phyloP scores from a whole-genome alignment of 2,797 vertebrate species.

The Taenioides sp. region DNA sequence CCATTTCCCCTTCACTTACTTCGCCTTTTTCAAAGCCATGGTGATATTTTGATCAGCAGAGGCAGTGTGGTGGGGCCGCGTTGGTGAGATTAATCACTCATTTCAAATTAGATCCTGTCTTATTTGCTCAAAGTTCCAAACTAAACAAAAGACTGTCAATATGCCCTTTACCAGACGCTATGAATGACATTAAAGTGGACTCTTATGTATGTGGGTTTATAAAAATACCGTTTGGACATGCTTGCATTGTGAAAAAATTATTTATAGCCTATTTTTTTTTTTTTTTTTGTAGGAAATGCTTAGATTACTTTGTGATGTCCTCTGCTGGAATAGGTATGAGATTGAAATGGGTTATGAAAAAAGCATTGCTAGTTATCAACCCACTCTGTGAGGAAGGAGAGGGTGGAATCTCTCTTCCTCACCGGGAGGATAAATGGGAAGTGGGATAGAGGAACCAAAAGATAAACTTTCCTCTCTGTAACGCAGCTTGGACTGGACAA shows the following conservation, averaged over 20 bases:
- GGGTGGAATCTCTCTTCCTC: too few relatives aligned
- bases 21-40: constrained; percentile 76
- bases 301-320: neutral
- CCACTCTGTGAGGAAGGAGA: too few relatives aligned
- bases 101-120: constrained; percentile 59
- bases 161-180: constrained; percentile 13
- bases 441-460: too few relatives aligned
- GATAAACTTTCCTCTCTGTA: too few relatives aligned
- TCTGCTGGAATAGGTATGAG: neutral
- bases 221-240: neutral
- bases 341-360: neutral
- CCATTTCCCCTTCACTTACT: constrained; percentile 82
- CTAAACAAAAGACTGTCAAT: constrained; percentile 26
- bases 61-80: constrained; percentile 59
- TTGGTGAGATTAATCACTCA: constrained; percentile 73
- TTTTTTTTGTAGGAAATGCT: neutral
- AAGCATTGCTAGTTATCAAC: too few relatives aligned
- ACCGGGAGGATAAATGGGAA: too few relatives aligned
- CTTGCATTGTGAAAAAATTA: neutral
- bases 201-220: constrained; percentile 3
- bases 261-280: neutral
- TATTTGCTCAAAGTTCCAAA: constrained; percentile 45
- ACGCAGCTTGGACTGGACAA: too few relatives aligned
- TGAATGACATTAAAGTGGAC: constrained; percentile 14
- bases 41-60: constrained; percentile 77